Conservation (phyloP, 2,797 vertebrate species). For the Thunnus albacares region DNA sequence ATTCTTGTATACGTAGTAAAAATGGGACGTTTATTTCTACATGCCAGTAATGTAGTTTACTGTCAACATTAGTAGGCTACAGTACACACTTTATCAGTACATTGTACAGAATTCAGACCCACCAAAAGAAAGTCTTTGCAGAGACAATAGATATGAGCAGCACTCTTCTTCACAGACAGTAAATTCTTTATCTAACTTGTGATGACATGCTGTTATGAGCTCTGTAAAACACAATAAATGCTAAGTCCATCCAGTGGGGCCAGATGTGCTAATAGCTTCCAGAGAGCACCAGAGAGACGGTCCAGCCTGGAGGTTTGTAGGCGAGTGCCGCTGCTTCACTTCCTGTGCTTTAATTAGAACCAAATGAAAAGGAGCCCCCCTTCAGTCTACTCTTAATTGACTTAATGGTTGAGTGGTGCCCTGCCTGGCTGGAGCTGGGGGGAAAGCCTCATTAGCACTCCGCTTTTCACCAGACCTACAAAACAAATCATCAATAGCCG, state of each 20-base stretch:
- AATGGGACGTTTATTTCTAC: background rate
- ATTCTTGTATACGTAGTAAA: background rate
- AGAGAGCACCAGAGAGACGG: constrained; percentile 44
- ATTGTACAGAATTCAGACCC: too few relatives aligned
- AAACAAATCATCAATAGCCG: constrained; percentile 69
- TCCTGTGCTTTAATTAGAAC: constrained; percentile 80
- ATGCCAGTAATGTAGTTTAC: background rate
- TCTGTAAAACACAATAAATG: constrained; percentile 59
- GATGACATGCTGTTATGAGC: constrained; percentile 48
- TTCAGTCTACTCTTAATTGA: constrained; percentile 66
- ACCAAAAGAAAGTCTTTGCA: background rate
- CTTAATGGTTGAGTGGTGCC: constrained; percentile 71
- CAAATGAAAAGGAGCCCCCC: constrained; percentile 71
- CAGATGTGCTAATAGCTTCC: constrained; percentile 71
- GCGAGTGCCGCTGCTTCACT: constrained; percentile 62
- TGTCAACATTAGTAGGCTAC: background rate
- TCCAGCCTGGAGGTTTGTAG: constrained; percentile 56
- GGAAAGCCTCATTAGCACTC: constrained; percentile 70
- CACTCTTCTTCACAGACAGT: background rate
- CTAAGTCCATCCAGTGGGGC: constrained; percentile 40
- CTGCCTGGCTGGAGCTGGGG: constrained; percentile 46
- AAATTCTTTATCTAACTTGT: constrained; percentile 16
- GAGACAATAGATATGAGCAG: background rate
- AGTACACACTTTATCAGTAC: background rate
- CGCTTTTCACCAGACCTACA: constrained; percentile 57